Percentiles rank a stretch among this genome's conserved stretches.
These are phyloP conservation scores for Microtus ochrogaster DNA, from an alignment of 2,113 vertebrate genomes.

Conservation along the genomic window DNA sequence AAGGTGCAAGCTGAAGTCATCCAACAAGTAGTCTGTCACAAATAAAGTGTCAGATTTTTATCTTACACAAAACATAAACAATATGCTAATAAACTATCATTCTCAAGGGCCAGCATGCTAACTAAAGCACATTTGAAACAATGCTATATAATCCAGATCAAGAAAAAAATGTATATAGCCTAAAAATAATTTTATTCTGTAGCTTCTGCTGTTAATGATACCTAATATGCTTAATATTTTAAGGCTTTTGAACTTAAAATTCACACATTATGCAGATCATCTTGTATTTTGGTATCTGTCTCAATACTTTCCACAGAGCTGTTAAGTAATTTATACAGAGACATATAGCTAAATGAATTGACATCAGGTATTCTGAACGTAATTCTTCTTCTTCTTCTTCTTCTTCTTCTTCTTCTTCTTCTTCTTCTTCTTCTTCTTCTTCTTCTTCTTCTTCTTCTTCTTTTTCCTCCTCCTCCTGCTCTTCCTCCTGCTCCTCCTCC, in stretches of 20 bases:
- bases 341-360: neutral
- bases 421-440: too few relatives aligned
- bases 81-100: neutral
- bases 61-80: neutral
- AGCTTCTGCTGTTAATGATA: neutral
- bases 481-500: too few relatives aligned
- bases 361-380: neutral
- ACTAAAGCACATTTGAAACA: neutral
- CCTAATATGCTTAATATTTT: neutral
- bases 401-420: too few relatives aligned
- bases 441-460: too few relatives aligned
- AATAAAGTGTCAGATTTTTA: neutral
- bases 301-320: neutral
- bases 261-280: neutral
- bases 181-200: conserved; percentile 6
- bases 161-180: neutral
- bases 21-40: neutral
- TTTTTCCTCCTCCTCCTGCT: too few relatives aligned
- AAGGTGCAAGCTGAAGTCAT: neutral
- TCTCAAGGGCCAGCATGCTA: neutral
- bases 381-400: neutral
- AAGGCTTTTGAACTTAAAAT: neutral
- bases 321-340: neutral
- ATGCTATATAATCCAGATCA: neutral
- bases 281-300: neutral